A percentile compares a stretch with the other conserved stretches of the same genome.
These are phyloP conservation scores for Coboldia fuscipes DNA, from an alignment of 1,140 invertebrate species.

Conservation along the genomic window DNA sequence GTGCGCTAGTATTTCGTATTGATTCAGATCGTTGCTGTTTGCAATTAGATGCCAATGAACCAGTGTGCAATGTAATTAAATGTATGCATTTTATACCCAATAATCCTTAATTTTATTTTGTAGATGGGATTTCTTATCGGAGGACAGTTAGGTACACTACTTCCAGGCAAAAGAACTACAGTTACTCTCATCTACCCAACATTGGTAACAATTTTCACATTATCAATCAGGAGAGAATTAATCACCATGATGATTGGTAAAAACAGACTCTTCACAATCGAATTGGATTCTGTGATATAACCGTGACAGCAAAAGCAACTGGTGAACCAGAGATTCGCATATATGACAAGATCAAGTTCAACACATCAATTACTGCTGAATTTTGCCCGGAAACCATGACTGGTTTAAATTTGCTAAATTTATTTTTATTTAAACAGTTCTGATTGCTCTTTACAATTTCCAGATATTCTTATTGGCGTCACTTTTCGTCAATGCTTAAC, in stretches of 20 bases:
- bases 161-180: constrained; percentile 9
- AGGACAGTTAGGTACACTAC: constrained; percentile 11
- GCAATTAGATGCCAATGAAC: too few relatives aligned
- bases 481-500: too few relatives aligned
- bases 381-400: constrained; percentile 7
- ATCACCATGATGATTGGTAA: neutral
- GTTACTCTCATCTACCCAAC: constrained; percentile 16
- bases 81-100: too few relatives aligned
- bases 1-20: too few relatives aligned
- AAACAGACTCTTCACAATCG: constrained; percentile 14
- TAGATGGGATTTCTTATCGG: constrained; percentile 9
- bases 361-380: constrained; percentile 11
- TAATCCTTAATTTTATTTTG: neutral
- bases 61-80: too few relatives aligned
- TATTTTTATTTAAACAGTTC: neutral
- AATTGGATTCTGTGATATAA: constrained; percentile 13
- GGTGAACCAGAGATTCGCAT: constrained; percentile 6
- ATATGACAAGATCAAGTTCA: constrained; percentile 12
- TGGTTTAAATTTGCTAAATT: constrained; percentile 1
- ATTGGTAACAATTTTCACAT: constrained; percentile 8
- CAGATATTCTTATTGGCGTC: too few relatives aligned
- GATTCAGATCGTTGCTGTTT: too few relatives aligned
- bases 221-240: neutral
- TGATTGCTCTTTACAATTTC: constrained; percentile 9
- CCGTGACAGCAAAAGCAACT: constrained; percentile 7